These are phyloP conservation scores for Hanleya hanleyi DNA, from an alignment of 2,888 invertebrate species.

Conservation along the genomic window DNA sequence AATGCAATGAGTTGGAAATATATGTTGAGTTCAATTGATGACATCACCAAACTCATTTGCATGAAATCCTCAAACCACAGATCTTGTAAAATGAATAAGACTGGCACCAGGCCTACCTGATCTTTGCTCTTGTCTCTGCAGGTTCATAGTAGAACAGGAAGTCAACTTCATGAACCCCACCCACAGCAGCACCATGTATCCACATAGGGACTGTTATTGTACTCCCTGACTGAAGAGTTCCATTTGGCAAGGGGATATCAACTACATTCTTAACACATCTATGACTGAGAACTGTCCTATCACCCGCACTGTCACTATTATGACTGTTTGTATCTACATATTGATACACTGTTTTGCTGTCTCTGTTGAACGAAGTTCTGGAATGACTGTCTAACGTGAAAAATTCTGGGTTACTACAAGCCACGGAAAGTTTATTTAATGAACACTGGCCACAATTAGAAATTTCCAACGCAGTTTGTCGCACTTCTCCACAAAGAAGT, in stretches of 20 bases:
- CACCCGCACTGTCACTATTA: neutral
- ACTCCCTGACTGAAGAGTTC: constrained; percentile 76
- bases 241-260: constrained; percentile 61
- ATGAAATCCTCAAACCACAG: no score
- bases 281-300: neutral
- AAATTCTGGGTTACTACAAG: constrained; percentile 82
- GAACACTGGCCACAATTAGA: constrained; percentile 79
- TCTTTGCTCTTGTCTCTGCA: constrained; percentile 57
- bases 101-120: constrained; percentile 43
- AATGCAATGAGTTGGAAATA: neutral
- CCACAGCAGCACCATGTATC: constrained; percentile 81
- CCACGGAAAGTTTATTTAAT: constrained; percentile 74
- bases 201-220: constrained; percentile 78
- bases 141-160: constrained; percentile 85
- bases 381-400: constrained; percentile 76
- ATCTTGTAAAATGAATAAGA: neutral
- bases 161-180: constrained; percentile 80
- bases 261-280: constrained; percentile 43
- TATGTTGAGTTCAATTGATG: neutral
- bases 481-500: constrained; percentile 84
- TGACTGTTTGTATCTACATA: neutral
- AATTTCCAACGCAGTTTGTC: constrained; percentile 80
- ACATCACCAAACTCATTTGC: no score
- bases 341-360: neutral
- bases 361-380: no score